phyloP scores from a whole-genome alignment of 1,140 invertebrate species.

The Bemisia tabaci region DNA sequence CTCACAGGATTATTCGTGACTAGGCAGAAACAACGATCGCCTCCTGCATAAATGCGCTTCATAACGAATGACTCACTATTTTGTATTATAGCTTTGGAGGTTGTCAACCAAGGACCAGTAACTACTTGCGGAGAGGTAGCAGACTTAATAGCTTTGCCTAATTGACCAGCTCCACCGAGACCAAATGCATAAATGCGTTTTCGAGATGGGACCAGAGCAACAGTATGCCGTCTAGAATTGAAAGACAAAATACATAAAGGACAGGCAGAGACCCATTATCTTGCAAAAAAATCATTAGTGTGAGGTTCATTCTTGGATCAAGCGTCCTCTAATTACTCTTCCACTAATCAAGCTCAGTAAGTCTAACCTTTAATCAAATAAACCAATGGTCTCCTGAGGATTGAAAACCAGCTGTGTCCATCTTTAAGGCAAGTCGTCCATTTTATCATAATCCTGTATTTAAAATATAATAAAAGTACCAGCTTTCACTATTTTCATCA shows the following conservation, averaged over 20 bases:
- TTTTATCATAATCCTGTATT: too few species aligned
- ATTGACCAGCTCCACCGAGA: constrained; percentile 71
- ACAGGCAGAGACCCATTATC: too few species aligned
- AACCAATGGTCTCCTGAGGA: too few species aligned
- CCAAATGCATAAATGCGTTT: constrained; percentile 81
- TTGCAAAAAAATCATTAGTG: too few species aligned
- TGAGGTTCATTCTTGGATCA: too few species aligned
- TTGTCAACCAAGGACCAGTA: constrained; percentile 50
- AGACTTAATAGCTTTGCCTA: constrained; percentile 46
- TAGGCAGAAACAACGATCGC: constrained; percentile 71
- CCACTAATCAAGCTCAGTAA: too few species aligned
- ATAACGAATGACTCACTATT: constrained; percentile 30
- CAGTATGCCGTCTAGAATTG: constrained; percentile 60
- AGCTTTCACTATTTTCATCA: too few species aligned
- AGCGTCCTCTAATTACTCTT: too few species aligned
- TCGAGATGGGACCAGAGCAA: constrained; percentile 60
- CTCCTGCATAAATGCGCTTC: constrained; percentile 62
- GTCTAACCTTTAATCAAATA: too few species aligned
- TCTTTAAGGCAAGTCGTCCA: too few species aligned
- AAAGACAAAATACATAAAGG: neutral
- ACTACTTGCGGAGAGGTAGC: constrained; percentile 47
- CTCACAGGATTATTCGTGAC: constrained; percentile 33
- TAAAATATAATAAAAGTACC: too few species aligned
- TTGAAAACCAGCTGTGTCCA: too few species aligned
- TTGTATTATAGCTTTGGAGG: constrained; percentile 25